Percentiles rank a stretch among this genome's conserved stretches.
phyloP scores from a whole-genome alignment of 2,797 vertebrate genomes.

The Leptodactylus fallax region DNA sequence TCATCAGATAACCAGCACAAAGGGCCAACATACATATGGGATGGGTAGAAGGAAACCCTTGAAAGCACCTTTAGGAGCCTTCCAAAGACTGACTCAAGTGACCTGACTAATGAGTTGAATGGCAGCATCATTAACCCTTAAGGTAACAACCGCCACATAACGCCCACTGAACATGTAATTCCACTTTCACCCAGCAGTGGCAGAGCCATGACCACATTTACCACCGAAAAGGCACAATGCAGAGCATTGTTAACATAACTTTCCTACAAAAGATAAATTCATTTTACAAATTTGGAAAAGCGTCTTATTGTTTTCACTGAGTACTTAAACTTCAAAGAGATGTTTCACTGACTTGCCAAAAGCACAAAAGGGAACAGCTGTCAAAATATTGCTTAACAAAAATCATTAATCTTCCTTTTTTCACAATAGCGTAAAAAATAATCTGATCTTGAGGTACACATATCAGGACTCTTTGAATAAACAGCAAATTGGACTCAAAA shows the following conservation, averaged over 20 bases:
- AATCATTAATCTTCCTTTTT: slow-evolving; percentile 18
- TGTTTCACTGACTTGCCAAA: slow-evolving; percentile 15
- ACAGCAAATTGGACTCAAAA: not conserved
- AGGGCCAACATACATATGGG: too few species aligned
- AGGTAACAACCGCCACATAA: too few species aligned
- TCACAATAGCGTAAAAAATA: not conserved
- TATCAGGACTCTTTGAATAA: not conserved
- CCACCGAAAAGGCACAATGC: not conserved
- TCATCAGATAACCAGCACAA: too few species aligned
- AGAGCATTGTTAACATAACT: not conserved
- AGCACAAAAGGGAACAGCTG: slow-evolving; percentile 18
- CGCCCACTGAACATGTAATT: too few species aligned
- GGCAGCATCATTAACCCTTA: too few species aligned
- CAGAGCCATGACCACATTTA: not conserved
- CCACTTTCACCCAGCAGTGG: not conserved
- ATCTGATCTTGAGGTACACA: not conserved
- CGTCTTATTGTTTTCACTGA: slow-evolving; percentile 5
- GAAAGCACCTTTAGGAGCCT: too few species aligned
- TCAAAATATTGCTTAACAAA: slow-evolving; percentile 34
- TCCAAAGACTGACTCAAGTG: too few species aligned
- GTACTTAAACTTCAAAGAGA: slow-evolving; percentile 17
- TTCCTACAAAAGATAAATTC: not conserved
- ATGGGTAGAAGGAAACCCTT: too few species aligned
- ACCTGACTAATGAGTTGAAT: too few species aligned
- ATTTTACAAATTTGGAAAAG: slow-evolving; percentile 32